A percentile compares a stretch with the other conserved stretches of the same genome.
phyloP scores from a whole-genome alignment of 1,140 invertebrate species.

The Polyergus mexicanus region DNA sequence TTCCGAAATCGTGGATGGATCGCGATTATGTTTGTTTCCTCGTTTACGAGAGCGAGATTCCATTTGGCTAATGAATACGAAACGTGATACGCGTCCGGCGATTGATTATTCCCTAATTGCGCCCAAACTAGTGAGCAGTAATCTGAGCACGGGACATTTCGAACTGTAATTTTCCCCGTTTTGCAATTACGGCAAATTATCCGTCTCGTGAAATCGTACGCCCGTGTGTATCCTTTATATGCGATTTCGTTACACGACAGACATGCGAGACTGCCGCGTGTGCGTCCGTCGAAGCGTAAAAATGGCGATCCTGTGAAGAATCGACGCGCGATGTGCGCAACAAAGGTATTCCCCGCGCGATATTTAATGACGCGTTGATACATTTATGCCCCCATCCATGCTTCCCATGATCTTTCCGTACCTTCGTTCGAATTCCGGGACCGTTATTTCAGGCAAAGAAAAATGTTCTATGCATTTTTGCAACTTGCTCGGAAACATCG shows the following conservation, averaged over 20 bases:
- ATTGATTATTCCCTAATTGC: constrained; percentile 65
- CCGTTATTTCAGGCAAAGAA: not conserved
- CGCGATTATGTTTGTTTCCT: constrained; percentile 61
- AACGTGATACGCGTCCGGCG: constrained; percentile 53
- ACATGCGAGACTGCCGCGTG: constrained; percentile 28
- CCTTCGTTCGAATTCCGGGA: constrained; percentile 1
- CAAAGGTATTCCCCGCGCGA: constrained; percentile 37
- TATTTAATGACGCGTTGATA: constrained; percentile 43
- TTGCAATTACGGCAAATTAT: constrained; percentile 63
- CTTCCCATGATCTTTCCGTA: constrained; percentile 18
- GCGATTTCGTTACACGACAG: constrained; percentile 49
- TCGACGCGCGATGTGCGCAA: constrained; percentile 29
- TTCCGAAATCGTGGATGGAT: constrained; percentile 26
- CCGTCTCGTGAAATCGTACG: constrained; percentile 42
- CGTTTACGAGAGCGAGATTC: constrained; percentile 47
- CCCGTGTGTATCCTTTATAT: constrained; percentile 40
- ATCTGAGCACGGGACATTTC: constrained; percentile 59
- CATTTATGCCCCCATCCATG: not conserved
- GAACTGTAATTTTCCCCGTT: constrained; percentile 60
- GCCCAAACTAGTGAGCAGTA: constrained; percentile 47
- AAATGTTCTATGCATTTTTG: not conserved
- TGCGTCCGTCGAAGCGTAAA: constrained; percentile 30
- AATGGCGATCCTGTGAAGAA: constrained; percentile 38
- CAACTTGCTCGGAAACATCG: constrained; percentile 8
- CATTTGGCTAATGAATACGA: constrained; percentile 64